A percentile compares a stretch with the other conserved stretches of the same genome.
phyloP scores from a whole-genome alignment of 2,888 invertebrate genomes.

The Leptopterna dolabrata region DNA sequence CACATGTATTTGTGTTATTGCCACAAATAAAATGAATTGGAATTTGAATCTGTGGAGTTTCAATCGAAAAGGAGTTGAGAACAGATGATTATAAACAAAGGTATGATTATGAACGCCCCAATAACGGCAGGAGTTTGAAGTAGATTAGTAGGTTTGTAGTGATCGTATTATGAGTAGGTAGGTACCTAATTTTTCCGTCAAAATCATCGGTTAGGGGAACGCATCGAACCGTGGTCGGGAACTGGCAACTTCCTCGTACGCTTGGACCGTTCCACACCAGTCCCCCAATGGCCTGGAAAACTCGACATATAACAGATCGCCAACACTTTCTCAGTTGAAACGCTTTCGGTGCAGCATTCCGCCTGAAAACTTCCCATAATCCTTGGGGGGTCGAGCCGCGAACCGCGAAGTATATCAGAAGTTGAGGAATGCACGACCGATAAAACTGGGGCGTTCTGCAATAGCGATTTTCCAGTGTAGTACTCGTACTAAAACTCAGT shows the following conservation, averaged over 20 bases:
- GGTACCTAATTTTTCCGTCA: too few species aligned
- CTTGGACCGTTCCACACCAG: neutral
- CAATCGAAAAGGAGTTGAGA: too few species aligned
- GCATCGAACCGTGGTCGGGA: too few species aligned
- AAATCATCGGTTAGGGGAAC: too few species aligned
- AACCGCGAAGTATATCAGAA: neutral
- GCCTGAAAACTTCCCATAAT: neutral
- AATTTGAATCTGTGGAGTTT: too few species aligned
- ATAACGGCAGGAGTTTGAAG: too few species aligned
- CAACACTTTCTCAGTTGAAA: neutral
- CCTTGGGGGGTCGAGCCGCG: neutral
- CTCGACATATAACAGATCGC: neutral
- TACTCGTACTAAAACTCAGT: neutral
- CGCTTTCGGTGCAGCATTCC: constrained; percentile 4
- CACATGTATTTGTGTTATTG: too few species aligned
- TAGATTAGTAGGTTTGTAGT: too few species aligned
- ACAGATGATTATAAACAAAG: too few species aligned
- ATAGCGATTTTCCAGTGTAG: neutral
- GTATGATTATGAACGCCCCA: too few species aligned
- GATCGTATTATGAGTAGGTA: too few species aligned
- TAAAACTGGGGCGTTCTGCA: neutral
- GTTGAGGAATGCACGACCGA: neutral
- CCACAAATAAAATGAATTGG: too few species aligned
- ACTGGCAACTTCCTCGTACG: neutral
- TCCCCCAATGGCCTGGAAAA: neutral